phyloP scores from a whole-genome alignment of 2,797 vertebrate species.

The Enteromius anoplus region DNA sequence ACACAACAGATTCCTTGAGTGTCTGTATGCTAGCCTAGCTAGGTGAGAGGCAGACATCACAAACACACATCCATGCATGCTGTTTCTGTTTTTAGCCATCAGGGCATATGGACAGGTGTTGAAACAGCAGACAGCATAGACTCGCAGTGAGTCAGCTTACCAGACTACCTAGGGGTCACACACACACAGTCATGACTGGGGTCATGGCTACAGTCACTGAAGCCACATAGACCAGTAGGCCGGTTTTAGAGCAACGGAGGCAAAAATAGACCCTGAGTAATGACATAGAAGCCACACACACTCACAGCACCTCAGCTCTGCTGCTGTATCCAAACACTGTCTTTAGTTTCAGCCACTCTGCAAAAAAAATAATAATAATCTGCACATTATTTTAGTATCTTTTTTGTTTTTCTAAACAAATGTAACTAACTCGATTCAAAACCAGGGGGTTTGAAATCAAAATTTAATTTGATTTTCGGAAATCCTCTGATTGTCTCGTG shows the following conservation, averaged over 20 bases:
- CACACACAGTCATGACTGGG: slow-evolving; percentile 24
- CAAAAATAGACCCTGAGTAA: slow-evolving; percentile 14
- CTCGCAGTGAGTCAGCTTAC: slow-evolving; percentile 45
- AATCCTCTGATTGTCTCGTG: background rate
- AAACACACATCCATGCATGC: slow-evolving; percentile 43
- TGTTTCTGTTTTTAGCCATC: slow-evolving; percentile 60
- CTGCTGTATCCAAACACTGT: background rate
- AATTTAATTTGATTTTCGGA: background rate
- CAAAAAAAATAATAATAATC: background rate
- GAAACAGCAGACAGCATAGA: slow-evolving; percentile 59
- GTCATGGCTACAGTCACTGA: slow-evolving; percentile 19
- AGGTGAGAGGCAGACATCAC: slow-evolving; percentile 44
- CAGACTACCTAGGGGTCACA: slow-evolving; percentile 46
- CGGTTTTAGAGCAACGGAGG: slow-evolving; percentile 11
- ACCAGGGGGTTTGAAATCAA: background rate
- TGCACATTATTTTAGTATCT: background rate
- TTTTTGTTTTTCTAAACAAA: background rate
- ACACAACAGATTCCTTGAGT: slow-evolving; percentile 52
- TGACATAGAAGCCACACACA: slow-evolving; percentile 22
- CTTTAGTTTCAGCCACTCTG: background rate
- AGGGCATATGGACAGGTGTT: slow-evolving; percentile 64
- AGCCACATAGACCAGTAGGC: slow-evolving; percentile 27
- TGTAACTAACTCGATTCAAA: background rate
- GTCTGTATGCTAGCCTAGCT: slow-evolving; percentile 41
- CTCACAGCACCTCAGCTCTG: background rate